Percentiles rank a stretch among this genome's conserved stretches.
phyloP scores from a whole-genome alignment of 2,888 invertebrate species.

The Calliopum simillimum region DNA sequence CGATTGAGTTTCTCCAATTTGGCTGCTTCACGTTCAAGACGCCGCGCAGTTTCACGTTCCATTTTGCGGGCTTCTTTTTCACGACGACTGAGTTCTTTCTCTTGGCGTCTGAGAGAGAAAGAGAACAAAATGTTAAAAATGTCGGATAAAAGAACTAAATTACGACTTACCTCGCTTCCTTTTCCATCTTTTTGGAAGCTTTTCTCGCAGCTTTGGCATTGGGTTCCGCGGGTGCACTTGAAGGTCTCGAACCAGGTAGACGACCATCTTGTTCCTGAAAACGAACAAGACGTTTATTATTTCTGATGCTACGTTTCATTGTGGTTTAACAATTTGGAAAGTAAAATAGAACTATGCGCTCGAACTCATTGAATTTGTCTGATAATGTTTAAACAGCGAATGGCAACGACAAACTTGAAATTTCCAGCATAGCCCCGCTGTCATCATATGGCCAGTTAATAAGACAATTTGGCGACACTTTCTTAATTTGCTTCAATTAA shows the following conservation, averaged over 20 bases:
- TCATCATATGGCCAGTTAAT: too few relatives aligned
- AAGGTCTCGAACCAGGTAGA: constrained; percentile 62
- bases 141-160: neutral
- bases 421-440: neutral
- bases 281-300: constrained; percentile 53
- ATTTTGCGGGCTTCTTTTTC: constrained; percentile 66
- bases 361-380: neutral
- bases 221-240: constrained; percentile 66
- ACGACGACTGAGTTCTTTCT: constrained; percentile 64
- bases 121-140: neutral
- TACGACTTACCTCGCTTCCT: constrained; percentile 62
- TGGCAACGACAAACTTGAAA: neutral
- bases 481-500: neutral
- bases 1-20: constrained; percentile 66
- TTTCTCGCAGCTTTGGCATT: constrained; percentile 66
- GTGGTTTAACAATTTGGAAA: neutral
- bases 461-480: too few relatives aligned
- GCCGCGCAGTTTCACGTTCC: constrained; percentile 65
- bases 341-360: constrained; percentile 4
- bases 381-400: neutral
- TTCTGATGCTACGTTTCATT: constrained; percentile 11
- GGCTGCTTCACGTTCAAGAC: constrained; percentile 65
- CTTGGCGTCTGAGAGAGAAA: constrained; percentile 58
- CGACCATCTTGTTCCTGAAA: constrained; percentile 65
- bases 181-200: constrained; percentile 66